These are phyloP conservation scores for Xanthia icteritia DNA, from an alignment of 2,888 invertebrate species.

Conservation along the genomic window DNA sequence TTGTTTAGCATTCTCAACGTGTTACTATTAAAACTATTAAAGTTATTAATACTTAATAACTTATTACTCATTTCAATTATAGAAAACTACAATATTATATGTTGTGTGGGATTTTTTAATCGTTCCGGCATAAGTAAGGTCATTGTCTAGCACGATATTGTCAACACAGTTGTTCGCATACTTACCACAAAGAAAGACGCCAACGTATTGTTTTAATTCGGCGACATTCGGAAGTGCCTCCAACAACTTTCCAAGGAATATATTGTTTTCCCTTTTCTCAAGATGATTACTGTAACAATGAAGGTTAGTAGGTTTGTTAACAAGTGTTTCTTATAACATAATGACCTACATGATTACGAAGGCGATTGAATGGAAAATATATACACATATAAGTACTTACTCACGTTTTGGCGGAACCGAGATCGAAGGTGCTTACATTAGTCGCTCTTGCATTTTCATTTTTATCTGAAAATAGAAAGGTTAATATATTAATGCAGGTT, in stretches of 20 bases:
- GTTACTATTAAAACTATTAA: neutral
- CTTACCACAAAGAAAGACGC: constrained; percentile 83
- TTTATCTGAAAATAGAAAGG: constrained; percentile 73
- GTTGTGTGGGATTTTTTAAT: constrained; percentile 20
- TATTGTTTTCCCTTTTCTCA: constrained; percentile 65
- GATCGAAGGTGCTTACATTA: constrained; percentile 75
- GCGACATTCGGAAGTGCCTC: constrained; percentile 69
- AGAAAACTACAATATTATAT: constrained; percentile 17
- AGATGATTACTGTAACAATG: constrained; percentile 68
- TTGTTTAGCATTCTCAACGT: neutral
- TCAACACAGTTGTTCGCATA: constrained; percentile 48
- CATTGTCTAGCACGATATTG: constrained; percentile 47
- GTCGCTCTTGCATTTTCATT: constrained; percentile 68
- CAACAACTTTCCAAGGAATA: constrained; percentile 66
- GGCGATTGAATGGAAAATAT: constrained; percentile 40
- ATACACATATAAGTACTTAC: constrained; percentile 81
- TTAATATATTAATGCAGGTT: neutral
- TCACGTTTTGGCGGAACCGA: constrained; percentile 85
- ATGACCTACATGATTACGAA: constrained; percentile 15
- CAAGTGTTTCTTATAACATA: neutral
- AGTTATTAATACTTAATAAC: neutral
- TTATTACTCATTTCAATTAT: neutral
- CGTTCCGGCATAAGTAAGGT: neutral
- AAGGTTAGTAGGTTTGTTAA: constrained; percentile 18
- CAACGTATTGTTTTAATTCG: constrained; percentile 83